Percentiles rank a stretch among this genome's conserved stretches.
Conservation (phyloP, 2,888 invertebrate genomes). For the Zelleria hepariella region DNA sequence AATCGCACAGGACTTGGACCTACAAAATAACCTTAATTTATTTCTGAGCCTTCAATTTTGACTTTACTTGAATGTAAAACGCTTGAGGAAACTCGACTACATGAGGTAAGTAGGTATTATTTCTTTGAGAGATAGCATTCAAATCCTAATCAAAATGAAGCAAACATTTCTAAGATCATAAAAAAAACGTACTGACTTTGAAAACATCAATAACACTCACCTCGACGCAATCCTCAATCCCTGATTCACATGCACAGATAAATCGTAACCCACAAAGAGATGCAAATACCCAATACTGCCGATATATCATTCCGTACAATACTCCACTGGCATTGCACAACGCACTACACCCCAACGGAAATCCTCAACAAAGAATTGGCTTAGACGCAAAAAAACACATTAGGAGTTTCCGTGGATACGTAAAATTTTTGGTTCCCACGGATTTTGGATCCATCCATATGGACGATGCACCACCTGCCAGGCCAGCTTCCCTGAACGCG, state of each 20-base stretch:
- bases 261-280: conserved; percentile 16
- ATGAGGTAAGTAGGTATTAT: too few species aligned
- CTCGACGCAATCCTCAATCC: conserved; percentile 6
- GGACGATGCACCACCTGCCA: conserved; percentile 44
- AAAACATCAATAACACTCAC: neutral
- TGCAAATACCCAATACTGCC: conserved; percentile 18
- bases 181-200: neutral
- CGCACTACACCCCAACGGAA: conserved; percentile 26
- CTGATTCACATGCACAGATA: conserved; percentile 21
- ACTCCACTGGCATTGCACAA: conserved; percentile 25
- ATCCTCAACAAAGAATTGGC: conserved; percentile 20
- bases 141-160: too few species aligned
- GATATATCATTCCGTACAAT: conserved; percentile 33
- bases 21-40: too few species aligned
- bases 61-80: too few species aligned
- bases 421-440: conserved; percentile 59
- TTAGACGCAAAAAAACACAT: conserved; percentile 19
- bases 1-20: too few species aligned
- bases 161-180: neutral
- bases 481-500: neutral
- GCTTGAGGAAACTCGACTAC: too few species aligned
- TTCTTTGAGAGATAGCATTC: too few species aligned
- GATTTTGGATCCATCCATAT: conserved; percentile 22
- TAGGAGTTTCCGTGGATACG: conserved; percentile 50
- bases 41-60: too few species aligned